phyloP scores from a whole-genome alignment of 1,140 invertebrate genomes.

The Procambarus virginalis region DNA sequence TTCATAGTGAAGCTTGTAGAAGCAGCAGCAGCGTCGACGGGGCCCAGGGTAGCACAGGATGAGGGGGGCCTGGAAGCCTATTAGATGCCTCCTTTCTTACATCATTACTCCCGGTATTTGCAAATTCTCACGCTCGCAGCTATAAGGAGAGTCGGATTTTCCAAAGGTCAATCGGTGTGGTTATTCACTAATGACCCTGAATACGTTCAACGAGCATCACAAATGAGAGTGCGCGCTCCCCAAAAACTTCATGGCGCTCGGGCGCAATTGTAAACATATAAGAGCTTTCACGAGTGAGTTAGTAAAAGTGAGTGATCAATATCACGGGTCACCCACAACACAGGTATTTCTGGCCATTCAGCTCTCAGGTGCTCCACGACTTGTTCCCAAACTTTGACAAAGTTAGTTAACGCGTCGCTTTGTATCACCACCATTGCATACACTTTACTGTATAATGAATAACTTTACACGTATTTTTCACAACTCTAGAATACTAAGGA shows the following conservation, averaged over 20 bases:
- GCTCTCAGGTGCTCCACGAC: not conserved
- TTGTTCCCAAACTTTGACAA: not conserved
- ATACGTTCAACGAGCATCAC: not conserved
- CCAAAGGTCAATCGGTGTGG: not conserved
- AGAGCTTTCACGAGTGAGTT: conserved; percentile 16
- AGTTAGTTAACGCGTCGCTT: not conserved
- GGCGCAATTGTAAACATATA: not conserved
- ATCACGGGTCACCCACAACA: conserved; percentile 9
- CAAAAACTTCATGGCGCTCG: not conserved
- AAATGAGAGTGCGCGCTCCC: not conserved
- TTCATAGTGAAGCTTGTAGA: not conserved
- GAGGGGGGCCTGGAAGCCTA: not conserved
- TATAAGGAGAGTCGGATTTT: not conserved
- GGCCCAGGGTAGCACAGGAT: too few relatives aligned
- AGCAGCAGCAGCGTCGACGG: not conserved
- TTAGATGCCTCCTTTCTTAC: conserved; percentile 6
- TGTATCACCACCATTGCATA: not conserved
- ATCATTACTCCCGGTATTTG: not conserved
- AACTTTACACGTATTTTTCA: not conserved
- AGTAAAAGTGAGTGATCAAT: not conserved
- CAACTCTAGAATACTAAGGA: not conserved
- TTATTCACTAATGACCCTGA: conserved; percentile 1
- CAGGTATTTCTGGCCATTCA: not conserved
- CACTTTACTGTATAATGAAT: conserved; percentile 3
- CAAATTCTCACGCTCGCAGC: conserved; percentile 7